These are phyloP conservation scores for Dermolepida albohirtum DNA, from an alignment of 2,888 invertebrate genomes.

Conservation along the genomic window DNA sequence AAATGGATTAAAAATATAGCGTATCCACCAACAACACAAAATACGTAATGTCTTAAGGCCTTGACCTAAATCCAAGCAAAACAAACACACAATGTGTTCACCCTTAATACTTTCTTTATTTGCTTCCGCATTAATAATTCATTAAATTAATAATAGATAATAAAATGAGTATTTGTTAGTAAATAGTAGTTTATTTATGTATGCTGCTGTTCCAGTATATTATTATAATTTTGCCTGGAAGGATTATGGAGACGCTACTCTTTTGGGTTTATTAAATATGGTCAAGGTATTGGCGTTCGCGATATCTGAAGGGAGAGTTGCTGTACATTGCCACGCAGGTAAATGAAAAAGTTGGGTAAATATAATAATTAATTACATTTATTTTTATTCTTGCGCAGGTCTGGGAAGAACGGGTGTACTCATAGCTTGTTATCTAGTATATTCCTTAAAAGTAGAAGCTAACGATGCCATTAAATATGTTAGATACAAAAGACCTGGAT, in stretches of 20 bases:
- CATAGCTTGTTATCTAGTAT: conserved; percentile 88
- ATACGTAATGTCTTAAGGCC: not conserved
- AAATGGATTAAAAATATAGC: not conserved
- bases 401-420: conserved; percentile 88
- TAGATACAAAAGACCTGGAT: conserved; percentile 78
- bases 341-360: conserved; percentile 51
- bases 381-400: conserved; percentile 66
- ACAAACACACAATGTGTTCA: not conserved
- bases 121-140: conserved; percentile 15
- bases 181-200: not conserved
- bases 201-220: conserved; percentile 73
- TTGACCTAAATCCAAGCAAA: conserved; percentile 17
- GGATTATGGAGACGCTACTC: conserved; percentile 85
- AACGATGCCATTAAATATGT: conserved; percentile 86
- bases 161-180: no score
- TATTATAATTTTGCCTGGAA: conserved; percentile 92
- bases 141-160: not conserved
- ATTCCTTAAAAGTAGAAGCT: conserved; percentile 79
- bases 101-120: not conserved
- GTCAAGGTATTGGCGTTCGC: conserved; percentile 91
- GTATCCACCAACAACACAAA: no score
- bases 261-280: conserved; percentile 85
- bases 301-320: conserved; percentile 82
- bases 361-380: not conserved
- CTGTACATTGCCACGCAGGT: conserved; percentile 92